Percentiles rank a stretch among this genome's conserved stretches.
phyloP scores from a whole-genome alignment of 2,888 invertebrate species.

The Megamerina dolium region DNA sequence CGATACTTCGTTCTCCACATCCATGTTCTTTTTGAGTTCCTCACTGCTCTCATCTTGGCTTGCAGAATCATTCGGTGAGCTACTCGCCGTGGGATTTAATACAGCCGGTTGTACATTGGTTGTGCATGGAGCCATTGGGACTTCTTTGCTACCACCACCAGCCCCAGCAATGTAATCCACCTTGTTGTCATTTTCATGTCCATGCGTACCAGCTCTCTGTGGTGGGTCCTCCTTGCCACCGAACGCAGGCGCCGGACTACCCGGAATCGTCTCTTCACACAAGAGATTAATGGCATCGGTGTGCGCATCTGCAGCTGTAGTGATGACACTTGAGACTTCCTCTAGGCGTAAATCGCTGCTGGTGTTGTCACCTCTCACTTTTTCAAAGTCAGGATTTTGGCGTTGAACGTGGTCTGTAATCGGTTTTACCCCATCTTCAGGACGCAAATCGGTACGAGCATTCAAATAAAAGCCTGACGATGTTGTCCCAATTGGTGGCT shows the following conservation, averaged over 20 bases:
- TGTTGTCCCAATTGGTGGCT: slow-evolving; percentile 14
- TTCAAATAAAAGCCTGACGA: slow-evolving; percentile 25
- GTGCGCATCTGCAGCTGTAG: slow-evolving; percentile 34
- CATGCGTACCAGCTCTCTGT: not conserved
- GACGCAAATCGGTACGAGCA: slow-evolving; percentile 27
- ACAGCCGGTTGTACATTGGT: not conserved
- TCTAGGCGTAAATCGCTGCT: too few species aligned
- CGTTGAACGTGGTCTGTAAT: slow-evolving; percentile 25
- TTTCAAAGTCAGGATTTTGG: slow-evolving; percentile 15
- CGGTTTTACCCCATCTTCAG: slow-evolving; percentile 33
- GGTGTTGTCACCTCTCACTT: slow-evolving; percentile 1
- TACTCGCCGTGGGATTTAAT: slow-evolving; percentile 26
- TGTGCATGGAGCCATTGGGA: not conserved
- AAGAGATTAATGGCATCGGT: slow-evolving; percentile 67
- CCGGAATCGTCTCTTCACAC: slow-evolving; percentile 87
- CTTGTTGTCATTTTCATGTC: not conserved
- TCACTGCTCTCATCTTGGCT: slow-evolving; percentile 49
- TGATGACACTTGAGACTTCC: too few species aligned
- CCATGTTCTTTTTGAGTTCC: slow-evolving; percentile 40
- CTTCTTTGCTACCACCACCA: not conserved
- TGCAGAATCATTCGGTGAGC: slow-evolving; percentile 44
- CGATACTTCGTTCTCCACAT: slow-evolving; percentile 38
- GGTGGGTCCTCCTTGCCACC: slow-evolving; percentile 23
- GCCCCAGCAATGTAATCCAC: slow-evolving; percentile 1
- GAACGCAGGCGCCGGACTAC: slow-evolving; percentile 71